Conservation (phyloP, 2,888 invertebrate genomes). For the Dynastes hyllus region DNA sequence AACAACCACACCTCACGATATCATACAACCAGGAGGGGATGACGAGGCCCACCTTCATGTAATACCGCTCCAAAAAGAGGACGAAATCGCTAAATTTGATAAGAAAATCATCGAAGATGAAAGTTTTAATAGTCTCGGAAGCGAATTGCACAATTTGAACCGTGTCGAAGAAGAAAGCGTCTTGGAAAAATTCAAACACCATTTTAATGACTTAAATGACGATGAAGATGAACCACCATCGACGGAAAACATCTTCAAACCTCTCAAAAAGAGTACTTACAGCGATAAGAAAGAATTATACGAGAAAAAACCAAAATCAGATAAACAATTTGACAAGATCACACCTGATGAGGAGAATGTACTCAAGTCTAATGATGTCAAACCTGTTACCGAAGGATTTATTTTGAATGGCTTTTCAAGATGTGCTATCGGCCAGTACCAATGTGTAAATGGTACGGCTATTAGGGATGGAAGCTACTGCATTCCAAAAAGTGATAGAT, state of each 20-base stretch:
- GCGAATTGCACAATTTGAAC: conserved; percentile 58
- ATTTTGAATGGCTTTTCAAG: conserved; percentile 70
- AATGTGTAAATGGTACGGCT: conserved; percentile 76
- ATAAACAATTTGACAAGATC: conserved; percentile 62
- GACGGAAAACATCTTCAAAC: conserved; percentile 47
- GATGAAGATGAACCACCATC: conserved; percentile 54
- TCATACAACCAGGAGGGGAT: conserved; percentile 54
- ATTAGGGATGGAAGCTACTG: conserved; percentile 75
- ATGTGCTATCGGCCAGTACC: conserved; percentile 75
- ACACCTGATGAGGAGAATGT: conserved; percentile 46
- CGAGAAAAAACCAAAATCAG: conserved; percentile 68
- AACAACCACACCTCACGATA: conserved; percentile 55
- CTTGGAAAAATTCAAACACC: conserved; percentile 61
- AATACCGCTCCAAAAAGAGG: conserved; percentile 57
- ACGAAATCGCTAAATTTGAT: conserved; percentile 54
- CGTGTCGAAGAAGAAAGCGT: conserved; percentile 63
- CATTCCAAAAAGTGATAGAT: conserved; percentile 71
- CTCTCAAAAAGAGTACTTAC: conserved; percentile 55
- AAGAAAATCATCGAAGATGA: conserved; percentile 56
- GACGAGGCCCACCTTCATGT: conserved; percentile 57
- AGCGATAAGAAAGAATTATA: conserved; percentile 53
- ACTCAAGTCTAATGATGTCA: conserved; percentile 58
- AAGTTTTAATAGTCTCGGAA: conserved; percentile 58
- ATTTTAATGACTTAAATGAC: conserved; percentile 49
- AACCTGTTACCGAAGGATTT: conserved; percentile 67